Evolutionary conservation across 2,797 vertebrate species (phyloP).

Genomic region (Pempheris klunzingeri): DNA sequence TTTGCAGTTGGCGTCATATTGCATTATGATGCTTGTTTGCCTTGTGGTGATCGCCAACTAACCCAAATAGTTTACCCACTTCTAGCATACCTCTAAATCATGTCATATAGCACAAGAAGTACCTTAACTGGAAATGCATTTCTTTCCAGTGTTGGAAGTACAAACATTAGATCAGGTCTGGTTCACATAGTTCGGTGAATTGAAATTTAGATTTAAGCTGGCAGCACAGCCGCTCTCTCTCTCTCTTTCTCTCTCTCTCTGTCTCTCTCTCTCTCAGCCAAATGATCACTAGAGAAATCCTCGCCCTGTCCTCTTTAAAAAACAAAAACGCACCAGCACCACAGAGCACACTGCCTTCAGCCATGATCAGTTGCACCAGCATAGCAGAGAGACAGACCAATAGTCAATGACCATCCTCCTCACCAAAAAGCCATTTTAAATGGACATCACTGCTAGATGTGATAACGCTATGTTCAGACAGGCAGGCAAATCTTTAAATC

Average conservation of each 20-base stretch:
- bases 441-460: conserved; percentile 11
- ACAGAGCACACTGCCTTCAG: conserved; percentile 82
- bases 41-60: conserved; percentile 44
- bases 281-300: conserved; percentile 60
- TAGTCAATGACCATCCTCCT: conserved; percentile 38
- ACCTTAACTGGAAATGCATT: conserved; percentile 21
- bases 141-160: neutral
- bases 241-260: conserved; percentile 29
- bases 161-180: conserved; percentile 23
- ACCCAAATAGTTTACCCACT: conserved; percentile 18
- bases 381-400: conserved; percentile 61
- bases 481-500: conserved; percentile 25
- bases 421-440: conserved; percentile 36
- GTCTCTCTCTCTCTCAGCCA: conserved; percentile 52
- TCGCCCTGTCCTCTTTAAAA: conserved; percentile 44
- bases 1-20: conserved; percentile 24
- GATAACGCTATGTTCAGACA: conserved; percentile 8
- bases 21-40: conserved; percentile 47
- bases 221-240: conserved; percentile 41
- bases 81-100: conserved; percentile 16
- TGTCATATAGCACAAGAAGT: conserved; percentile 31
- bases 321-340: conserved; percentile 74
- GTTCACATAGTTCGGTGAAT: neutral
- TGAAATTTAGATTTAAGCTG: conserved; percentile 55
- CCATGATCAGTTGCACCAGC: conserved; percentile 80